Evolutionary conservation across 2,888 invertebrate species (phyloP), one percentile per base, ranked within the genome.

Genomic region (Adela reaumurella): DNA sequence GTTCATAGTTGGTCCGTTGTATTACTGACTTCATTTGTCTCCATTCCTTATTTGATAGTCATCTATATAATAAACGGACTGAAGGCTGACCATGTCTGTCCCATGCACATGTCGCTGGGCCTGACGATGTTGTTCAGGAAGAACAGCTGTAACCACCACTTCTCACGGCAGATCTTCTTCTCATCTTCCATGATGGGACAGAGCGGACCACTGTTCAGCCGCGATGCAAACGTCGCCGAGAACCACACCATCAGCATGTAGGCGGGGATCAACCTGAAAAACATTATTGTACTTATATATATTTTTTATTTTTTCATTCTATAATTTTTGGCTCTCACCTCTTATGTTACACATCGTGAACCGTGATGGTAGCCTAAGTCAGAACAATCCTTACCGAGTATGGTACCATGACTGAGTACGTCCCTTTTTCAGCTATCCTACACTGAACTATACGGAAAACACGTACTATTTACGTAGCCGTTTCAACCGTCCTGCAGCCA

Each of bases 101-200:
- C 67, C 43, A 62, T 56, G 48, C 76, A 74, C 17, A 52, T 49
- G 0, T 62, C 60, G 44, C 72, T 65, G 0, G 61, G 56, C 17
- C 66, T 69, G 42, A 74, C 54, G 49, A 79, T 78, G 58, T 79
- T 79, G 60, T 80, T 77, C 59, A 79, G 48, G 52, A 70, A 78
- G 2, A 79, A 59, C 18, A 79, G 43, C 52, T 78, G 74, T 1
- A 71, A 63, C 80, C 80, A 81, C 77, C 76, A 79, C 60, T 73
- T 72, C 29, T 58, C 62, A 1, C 74, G 57, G 53, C 80, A 80
- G 41, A 68, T 66, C 2, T 43, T 42, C 0, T 69, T 56, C 54
- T 79, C 77, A 5, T 58, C 58, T 11, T 48, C 58, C 52, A 74
- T 71, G 46, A 70, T 55, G 4, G 56, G 56, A 78, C 78, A 79